phyloP scores from a whole-genome alignment of 2,113 vertebrate species.

The Paratilapia polleni region DNA sequence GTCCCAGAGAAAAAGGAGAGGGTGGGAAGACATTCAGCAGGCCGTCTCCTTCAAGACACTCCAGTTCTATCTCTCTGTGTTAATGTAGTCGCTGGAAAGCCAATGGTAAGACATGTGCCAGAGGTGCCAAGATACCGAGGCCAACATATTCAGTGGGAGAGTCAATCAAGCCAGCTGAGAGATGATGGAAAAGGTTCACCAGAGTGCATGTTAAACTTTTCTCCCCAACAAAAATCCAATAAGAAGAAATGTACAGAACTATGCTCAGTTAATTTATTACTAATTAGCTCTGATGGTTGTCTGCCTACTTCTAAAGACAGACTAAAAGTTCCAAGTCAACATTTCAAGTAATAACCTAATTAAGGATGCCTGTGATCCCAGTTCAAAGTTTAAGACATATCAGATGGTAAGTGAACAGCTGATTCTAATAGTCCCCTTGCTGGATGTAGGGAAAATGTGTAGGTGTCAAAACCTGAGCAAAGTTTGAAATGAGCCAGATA shows the following conservation, averaged over 20 bases:
- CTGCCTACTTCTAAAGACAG: background rate
- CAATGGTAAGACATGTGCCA: slow-evolving; percentile 45
- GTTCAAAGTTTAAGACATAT: background rate
- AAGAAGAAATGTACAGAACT: background rate
- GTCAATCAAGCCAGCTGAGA: slow-evolving; percentile 47
- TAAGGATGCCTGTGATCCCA: background rate
- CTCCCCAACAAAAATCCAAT: background rate
- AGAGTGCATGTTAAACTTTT: slow-evolving; percentile 34
- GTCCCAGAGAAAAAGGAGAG: slow-evolving; percentile 69
- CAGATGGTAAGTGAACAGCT: background rate
- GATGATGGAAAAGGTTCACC: slow-evolving; percentile 38
- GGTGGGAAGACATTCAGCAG: slow-evolving; percentile 75
- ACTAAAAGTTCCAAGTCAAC: background rate
- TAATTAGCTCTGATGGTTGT: background rate
- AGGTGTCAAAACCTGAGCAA: background rate
- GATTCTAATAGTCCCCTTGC: background rate
- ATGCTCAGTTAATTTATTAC: background rate
- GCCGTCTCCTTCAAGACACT: slow-evolving; percentile 72
- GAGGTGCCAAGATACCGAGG: slow-evolving; percentile 45
- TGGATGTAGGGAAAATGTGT: background rate
- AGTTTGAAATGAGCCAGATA: background rate
- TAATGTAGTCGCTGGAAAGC: slow-evolving; percentile 62
- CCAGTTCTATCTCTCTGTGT: slow-evolving; percentile 58
- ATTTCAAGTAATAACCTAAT: background rate
- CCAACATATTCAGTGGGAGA: slow-evolving; percentile 65